These are phyloP conservation scores for Scomberomorus guttatus DNA, from an alignment of 2,797 vertebrate genomes.

Conservation along the genomic window DNA sequence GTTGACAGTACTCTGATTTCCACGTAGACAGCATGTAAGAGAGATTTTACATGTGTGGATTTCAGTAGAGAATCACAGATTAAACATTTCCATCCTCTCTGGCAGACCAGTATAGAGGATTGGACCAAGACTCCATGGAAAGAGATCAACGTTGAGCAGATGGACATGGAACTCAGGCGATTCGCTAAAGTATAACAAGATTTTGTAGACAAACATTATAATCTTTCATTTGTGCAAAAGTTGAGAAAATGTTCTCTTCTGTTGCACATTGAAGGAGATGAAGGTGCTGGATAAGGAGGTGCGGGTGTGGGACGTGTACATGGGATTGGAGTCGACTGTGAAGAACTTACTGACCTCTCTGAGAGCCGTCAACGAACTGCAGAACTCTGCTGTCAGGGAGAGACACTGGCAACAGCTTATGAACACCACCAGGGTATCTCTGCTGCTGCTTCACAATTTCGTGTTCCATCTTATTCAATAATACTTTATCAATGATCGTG, in stretches of 20 bases:
- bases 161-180: conserved; percentile 91
- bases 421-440: conserved; percentile 77
- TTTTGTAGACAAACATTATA: neutral
- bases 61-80: neutral
- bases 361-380: conserved; percentile 87
- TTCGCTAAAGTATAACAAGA: conserved; percentile 86
- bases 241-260: neutral
- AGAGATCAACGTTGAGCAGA: conserved; percentile 92
- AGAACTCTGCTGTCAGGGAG: conserved; percentile 81
- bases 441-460: conserved; percentile 23
- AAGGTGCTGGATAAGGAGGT: conserved; percentile 88
- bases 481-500: neutral
- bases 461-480: conserved; percentile 11
- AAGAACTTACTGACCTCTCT: conserved; percentile 86
- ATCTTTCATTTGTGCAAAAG: neutral
- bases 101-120: conserved; percentile 88
- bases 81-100: conserved; percentile 3
- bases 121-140: conserved; percentile 92
- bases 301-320: conserved; percentile 80
- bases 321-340: conserved; percentile 81
- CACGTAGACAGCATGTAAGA: neutral
- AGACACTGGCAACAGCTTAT: conserved; percentile 88
- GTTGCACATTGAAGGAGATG: conserved; percentile 78
- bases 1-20: neutral
- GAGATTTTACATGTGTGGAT: neutral